phyloP scores from a whole-genome alignment of 2,113 vertebrate genomes.

The Atractosteus spatula region DNA sequence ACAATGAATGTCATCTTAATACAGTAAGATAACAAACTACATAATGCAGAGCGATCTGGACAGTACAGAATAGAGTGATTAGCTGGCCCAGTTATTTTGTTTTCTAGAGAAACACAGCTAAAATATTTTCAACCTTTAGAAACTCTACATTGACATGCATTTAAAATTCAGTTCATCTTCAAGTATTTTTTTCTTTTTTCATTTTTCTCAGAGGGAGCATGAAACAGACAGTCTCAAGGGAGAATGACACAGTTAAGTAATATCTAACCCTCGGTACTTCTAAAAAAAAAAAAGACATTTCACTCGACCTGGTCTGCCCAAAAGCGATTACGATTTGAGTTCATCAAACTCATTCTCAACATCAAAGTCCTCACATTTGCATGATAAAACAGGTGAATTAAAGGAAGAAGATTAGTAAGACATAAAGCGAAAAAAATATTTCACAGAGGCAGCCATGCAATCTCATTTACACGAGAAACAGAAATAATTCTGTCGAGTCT shows the following conservation, averaged over 20 bases:
- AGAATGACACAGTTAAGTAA: slow-evolving; percentile 58
- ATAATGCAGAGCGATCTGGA: slow-evolving; percentile 45
- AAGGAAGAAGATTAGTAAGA: slow-evolving; percentile 67
- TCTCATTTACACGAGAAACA: slow-evolving; percentile 72
- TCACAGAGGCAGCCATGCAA: slow-evolving; percentile 83
- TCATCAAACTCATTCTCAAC: slow-evolving; percentile 71
- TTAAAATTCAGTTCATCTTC: slow-evolving; percentile 71
- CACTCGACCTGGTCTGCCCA: slow-evolving; percentile 64
- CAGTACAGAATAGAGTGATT: slow-evolving; percentile 54
- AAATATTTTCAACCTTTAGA: slow-evolving; percentile 46
- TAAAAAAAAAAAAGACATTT: slow-evolving; percentile 55
- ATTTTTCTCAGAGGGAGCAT: slow-evolving; percentile 53
- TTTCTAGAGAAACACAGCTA: slow-evolving; percentile 23
- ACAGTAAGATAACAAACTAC: slow-evolving; percentile 75
- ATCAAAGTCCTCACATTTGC: slow-evolving; percentile 72
- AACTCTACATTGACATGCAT: slow-evolving; percentile 67
- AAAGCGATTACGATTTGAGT: slow-evolving; percentile 65
- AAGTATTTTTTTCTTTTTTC: slow-evolving; percentile 67
- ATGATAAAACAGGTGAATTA: slow-evolving; percentile 74
- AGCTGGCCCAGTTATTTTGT: slow-evolving; percentile 58
- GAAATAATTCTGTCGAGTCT: slow-evolving; percentile 69
- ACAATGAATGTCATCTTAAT: slow-evolving; percentile 70
- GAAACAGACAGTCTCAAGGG: slow-evolving; percentile 73
- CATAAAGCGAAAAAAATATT: slow-evolving; percentile 76
- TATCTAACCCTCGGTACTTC: slow-evolving; percentile 61